Percentiles rank a stretch among this genome's conserved stretches.
These are phyloP conservation scores for Cyrtodaria siliqua DNA, from an alignment of 2,888 invertebrate species.

Conservation along the genomic window DNA sequence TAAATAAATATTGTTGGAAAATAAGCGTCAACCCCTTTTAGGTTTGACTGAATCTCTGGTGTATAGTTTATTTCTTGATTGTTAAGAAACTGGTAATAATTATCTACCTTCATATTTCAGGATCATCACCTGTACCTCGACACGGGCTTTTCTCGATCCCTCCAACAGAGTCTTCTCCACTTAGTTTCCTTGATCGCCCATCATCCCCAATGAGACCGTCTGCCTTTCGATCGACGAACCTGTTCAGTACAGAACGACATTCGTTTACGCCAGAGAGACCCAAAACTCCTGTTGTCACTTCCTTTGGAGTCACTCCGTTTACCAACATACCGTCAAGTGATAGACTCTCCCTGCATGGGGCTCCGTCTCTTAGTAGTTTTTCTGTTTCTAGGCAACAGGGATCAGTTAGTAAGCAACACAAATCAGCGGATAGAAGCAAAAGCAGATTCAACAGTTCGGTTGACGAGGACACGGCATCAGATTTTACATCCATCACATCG, in stretches of 20 bases:
- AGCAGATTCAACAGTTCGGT: background rate
- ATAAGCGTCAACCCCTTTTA: too few relatives aligned
- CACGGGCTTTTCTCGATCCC: slow-evolving; percentile 22
- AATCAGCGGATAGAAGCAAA: slow-evolving; percentile 5
- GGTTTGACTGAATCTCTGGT: too few relatives aligned
- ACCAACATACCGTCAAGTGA: slow-evolving; percentile 11
- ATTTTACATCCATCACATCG: slow-evolving; percentile 42
- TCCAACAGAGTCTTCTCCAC: background rate
- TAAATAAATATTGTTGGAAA: too few relatives aligned
- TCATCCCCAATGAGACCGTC: slow-evolving; percentile 12
- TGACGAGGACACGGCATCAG: slow-evolving; percentile 15
- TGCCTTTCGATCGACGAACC: slow-evolving; percentile 12
- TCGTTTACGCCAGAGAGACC: slow-evolving; percentile 35
- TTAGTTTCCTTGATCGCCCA: background rate
- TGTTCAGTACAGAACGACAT: slow-evolving; percentile 24
- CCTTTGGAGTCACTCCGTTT: slow-evolving; percentile 37
- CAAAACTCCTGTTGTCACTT: slow-evolving; percentile 19
- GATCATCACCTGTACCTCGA: slow-evolving; percentile 9
- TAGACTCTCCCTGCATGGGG: too few relatives aligned
- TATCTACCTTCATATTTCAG: background rate
- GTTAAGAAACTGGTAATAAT: too few relatives aligned
- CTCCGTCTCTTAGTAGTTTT: too few relatives aligned
- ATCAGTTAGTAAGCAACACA: background rate
- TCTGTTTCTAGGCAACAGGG: too few relatives aligned
- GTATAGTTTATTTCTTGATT: too few relatives aligned